Percentiles rank a stretch among this genome's conserved stretches.
Evolutionary conservation across 2,113 vertebrate genomes (phyloP).

Genomic region (Oreamnos americanus): DNA sequence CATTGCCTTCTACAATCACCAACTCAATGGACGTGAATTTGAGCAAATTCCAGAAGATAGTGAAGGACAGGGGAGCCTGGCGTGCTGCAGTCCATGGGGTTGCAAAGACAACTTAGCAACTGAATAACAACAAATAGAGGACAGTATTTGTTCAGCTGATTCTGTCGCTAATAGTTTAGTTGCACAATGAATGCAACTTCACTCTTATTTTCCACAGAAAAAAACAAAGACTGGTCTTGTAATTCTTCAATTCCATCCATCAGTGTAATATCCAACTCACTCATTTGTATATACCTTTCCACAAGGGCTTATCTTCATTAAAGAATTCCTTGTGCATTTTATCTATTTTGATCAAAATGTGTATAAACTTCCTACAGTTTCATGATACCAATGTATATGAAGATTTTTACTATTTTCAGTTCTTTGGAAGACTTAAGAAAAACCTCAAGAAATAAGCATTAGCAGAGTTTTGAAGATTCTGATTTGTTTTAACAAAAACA

Average conservation of each 20-base stretch:
- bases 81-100: background rate
- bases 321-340: background rate
- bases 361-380: background rate
- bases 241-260: background rate
- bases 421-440: slow-evolving; percentile 20
- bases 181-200: background rate
- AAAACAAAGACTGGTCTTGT: background rate
- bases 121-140: background rate
- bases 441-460: background rate
- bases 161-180: background rate
- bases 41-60: background rate
- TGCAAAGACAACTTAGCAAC: background rate
- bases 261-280: background rate
- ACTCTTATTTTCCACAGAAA: background rate
- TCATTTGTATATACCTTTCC: background rate
- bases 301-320: background rate
- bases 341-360: background rate
- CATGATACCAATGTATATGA: background rate
- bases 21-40: background rate
- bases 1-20: background rate
- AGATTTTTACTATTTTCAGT: slow-evolving; percentile 37
- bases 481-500: slow-evolving; percentile 33
- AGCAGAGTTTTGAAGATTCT: background rate
- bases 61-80: background rate
- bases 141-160: background rate